Base-by-base conservation (phyloP, 2,113 vertebrate species). In the Zootoca vivipara region DNA sequence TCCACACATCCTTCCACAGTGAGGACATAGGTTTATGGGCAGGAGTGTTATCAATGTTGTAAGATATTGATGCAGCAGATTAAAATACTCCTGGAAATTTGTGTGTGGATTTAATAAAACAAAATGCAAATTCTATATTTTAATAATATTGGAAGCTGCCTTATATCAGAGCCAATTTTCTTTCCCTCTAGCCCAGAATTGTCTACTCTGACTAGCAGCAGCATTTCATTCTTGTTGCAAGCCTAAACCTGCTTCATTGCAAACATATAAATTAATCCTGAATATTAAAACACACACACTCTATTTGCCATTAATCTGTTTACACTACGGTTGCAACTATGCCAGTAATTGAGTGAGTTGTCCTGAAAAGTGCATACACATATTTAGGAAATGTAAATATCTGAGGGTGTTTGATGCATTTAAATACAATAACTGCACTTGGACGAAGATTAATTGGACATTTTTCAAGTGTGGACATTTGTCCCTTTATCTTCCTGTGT, bases 61-160 rank as follows among this genome's bases (percentile, higher is more conserved):
- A 58, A 80, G 1, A 0, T 69, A 3, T 65, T 74, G 82, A 38
- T 56, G 87, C 62, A 86, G 74, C 77, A 30, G 85, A 64, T 90
- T 75, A 77, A 75, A 81, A 92, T 38, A 46, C 28, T 5, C 78
- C n/a, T 80, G 40, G 58, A 83, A 15, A 7, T 0, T 0, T 28
- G 64, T 86, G 72, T 82, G 83, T 62, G 72, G 33, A 74, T 90
- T 73, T 74, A 93, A 52, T 20, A 58, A 13, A 73, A 35, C 86
- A 33, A 74, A 84, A 85, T 83, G 8, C 72, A 30, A 72, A 70
- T n/a, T 64, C 81, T 78, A 85, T 85, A 69, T 85, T 38, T 67
- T 90, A 82, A 75, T 70, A 69, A 90, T 16, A 10, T 42, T 20
- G 65, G 16, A n/a, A 70, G 12, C 28, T n/a, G 22, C 33, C n/a